Base-by-base conservation (phyloP, 1,140 invertebrate genomes). In the Rhizoglyphus robini region DNA sequence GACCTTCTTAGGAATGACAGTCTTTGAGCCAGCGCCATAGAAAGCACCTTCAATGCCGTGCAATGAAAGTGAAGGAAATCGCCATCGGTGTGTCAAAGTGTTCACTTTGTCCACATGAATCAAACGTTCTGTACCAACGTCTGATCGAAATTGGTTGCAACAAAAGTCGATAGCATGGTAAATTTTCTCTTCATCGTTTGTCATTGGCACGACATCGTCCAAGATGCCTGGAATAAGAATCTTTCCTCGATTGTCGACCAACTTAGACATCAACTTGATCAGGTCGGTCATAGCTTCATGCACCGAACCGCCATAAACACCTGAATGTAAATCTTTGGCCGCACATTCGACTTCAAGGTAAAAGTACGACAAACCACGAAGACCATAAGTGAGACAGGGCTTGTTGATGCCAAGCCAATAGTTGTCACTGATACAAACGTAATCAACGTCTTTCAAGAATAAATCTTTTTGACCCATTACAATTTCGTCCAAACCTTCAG, bases 371-470 rank as follows among this genome's bases (percentile, higher is more conserved):
- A 97, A 82, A 18, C 96, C 96, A 71, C 81, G 78, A 0, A 98
- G 81, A 4, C 95, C 95, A 79, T 98, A 98, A 1, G 94, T 98
- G 46, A 99, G 83, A 75, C 95, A 99, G 0, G 96, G 96, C 74
- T 95, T 95, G 13, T 84, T 87, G 38, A 87, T 97, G 5, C 95
- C 95, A 23, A 99, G 76, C 96, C 95, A 99, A 73, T 98, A 99
- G 78, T 97, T 99, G 74, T 99, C 96, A 47, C 93, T 96, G 72
- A 99, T 97, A 74, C 93, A 97, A 32, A 96, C 90, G 79, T 84
- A 96, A 75, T 98, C 94, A 0, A 94, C 84, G 74, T 83, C 81
- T 70, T 77, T 80, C 18, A 97, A 80, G 74, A 96, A 98, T 61
- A 76, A 78, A 64, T 85, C 80, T 75, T 92, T 91, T 68, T 81